Base-by-base conservation (phyloP, 2,797 vertebrate genomes). In the Prunella strophiata region DNA sequence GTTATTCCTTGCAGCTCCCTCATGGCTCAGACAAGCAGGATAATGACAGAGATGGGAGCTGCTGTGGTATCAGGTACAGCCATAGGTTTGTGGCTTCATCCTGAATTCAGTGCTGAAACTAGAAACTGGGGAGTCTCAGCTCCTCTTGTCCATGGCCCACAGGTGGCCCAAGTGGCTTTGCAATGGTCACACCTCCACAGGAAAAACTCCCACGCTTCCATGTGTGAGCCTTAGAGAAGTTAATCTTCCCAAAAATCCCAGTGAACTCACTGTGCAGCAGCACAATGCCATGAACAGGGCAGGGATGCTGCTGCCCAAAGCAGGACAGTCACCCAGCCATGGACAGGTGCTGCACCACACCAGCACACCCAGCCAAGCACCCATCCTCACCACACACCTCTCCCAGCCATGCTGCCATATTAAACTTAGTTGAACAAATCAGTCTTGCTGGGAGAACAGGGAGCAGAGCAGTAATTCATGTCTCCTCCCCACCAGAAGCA, bases 371-470 rank as follows among this genome's bases (percentile, higher is more conserved):
- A 51, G 43, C 40, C 89, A 50, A 68, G 73, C 55, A 54, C 58
- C 80, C 57, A 25, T 29, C 61, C 91, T 71, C 62, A 67, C 11
- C 3, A 40, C 61, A 38, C 38, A 26, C 40, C 48, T 34, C 77
- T 88, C 61, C 65, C 43, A 38, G 52, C 17, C 1, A 0, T 3
- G 55, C 74, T 65, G 52, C 43, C 0, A 0, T 20, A 62, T 45
- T 63, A 84, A 90, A 92, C 82, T 70, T 40, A 61, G 62, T 8
- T 86, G 68, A 96, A 90, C 73, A 67, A 82, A 79, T 81, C 83
- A 85, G 76, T 62, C 58, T 58, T 73, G 50, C 85, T 48, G 52
- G 76, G 57, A 94, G 77, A 81, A 63, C 1, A 2, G 54, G 83
- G 52, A 73, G 68, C 93, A 88, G 95, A 93, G 91, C 10, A 1